phyloP scores from a whole-genome alignment of 2,113 vertebrate species.

The Hypomesus transpacificus region DNA sequence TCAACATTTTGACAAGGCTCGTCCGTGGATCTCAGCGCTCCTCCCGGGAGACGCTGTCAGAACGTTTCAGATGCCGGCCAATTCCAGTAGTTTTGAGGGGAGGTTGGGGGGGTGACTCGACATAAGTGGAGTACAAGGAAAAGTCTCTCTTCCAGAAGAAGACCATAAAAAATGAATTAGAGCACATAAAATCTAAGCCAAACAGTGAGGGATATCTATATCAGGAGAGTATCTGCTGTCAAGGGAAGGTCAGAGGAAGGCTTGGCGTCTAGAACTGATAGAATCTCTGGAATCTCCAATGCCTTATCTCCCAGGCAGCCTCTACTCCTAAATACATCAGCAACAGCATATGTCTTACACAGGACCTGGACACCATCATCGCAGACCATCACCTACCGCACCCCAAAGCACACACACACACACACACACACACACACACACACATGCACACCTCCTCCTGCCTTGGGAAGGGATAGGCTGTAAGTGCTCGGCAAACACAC shows the following conservation, averaged over 20 bases:
- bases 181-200: constrained; percentile 19
- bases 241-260: constrained; percentile 36
- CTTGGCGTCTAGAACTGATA: constrained; percentile 28
- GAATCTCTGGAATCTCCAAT: constrained; percentile 33
- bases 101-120: constrained; percentile 28
- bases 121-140: constrained; percentile 32
- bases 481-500: constrained; percentile 27
- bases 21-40: constrained; percentile 35
- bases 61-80: neutral
- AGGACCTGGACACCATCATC: constrained; percentile 34
- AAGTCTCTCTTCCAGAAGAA: constrained; percentile 19
- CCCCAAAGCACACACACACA: constrained; percentile 12
- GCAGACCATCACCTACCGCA: neutral
- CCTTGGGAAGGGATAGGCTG: neutral
- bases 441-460: constrained; percentile 10
- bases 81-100: constrained; percentile 11
- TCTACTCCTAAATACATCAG: constrained; percentile 42
- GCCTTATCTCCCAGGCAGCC: constrained; percentile 23
- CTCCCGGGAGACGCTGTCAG: constrained; percentile 21
- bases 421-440: constrained; percentile 15
- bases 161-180: constrained; percentile 24
- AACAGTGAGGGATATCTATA: constrained; percentile 31
- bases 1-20: constrained; percentile 64
- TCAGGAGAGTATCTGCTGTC: constrained; percentile 24
- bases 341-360: constrained; percentile 30